These are phyloP conservation scores for Apogon hyalosoma DNA, from an alignment of 2,797 vertebrate species.

Conservation along the genomic window DNA sequence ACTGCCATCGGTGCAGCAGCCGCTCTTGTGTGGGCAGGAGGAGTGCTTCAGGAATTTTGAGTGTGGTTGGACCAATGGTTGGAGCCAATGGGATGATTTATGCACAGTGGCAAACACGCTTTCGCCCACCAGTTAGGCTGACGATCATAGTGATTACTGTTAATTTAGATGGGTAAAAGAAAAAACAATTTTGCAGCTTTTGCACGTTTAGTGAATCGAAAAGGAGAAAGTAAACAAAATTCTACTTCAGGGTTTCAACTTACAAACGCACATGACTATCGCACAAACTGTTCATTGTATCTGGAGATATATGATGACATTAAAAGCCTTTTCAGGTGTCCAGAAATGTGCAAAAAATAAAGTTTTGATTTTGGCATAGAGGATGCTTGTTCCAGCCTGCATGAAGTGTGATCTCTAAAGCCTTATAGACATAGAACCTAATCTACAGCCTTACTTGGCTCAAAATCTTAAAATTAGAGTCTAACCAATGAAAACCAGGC, in stretches of 20 bases:
- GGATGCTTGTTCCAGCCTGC: slow-evolving; percentile 53
- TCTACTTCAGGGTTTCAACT: neutral
- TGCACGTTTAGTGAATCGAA: neutral
- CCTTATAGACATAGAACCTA: too few species aligned
- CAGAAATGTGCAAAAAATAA: neutral
- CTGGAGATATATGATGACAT: neutral
- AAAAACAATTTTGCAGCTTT: slow-evolving; percentile 6
- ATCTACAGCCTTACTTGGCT: too few species aligned
- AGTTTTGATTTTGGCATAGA: neutral
- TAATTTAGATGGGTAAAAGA: neutral
- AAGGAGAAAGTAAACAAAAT: neutral
- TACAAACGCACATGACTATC: neutral
- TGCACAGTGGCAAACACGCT: slow-evolving; percentile 60
- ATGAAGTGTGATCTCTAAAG: slow-evolving; percentile 18
- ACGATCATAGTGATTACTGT: slow-evolving; percentile 30
- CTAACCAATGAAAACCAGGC: too few species aligned
- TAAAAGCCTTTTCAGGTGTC: neutral
- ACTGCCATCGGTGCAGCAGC: slow-evolving; percentile 66
- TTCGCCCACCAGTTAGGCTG: slow-evolving; percentile 48
- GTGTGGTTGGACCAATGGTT: slow-evolving; percentile 70
- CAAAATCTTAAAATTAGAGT: too few species aligned
- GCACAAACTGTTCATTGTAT: neutral
- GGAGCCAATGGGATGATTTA: slow-evolving; percentile 70
- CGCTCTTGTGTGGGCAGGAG: slow-evolving; percentile 73
- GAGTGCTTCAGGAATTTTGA: slow-evolving; percentile 70